Evolutionary conservation across 2,888 invertebrate genomes (phyloP), one percentile per base, ranked within the genome.

Genomic region (Diaprepes abbreviatus): DNA sequence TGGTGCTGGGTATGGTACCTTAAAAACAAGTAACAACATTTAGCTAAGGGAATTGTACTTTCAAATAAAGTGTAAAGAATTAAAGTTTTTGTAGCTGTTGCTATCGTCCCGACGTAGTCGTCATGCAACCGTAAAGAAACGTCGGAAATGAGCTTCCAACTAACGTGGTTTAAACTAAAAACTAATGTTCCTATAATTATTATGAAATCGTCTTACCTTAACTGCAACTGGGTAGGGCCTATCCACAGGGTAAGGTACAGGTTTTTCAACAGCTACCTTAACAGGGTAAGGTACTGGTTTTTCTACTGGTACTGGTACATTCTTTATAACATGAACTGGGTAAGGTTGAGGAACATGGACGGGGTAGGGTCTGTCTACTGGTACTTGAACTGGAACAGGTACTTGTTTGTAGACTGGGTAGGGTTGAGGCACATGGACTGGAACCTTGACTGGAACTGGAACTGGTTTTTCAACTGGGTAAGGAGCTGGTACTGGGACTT

Each of bases 381-480:
- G 89, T 55, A 90, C 91, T 81, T 92, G 91, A 33, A 92, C 92
- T 74, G 91, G 91, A 59, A 88, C 87, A 57, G 89, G 91, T 66
- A 93, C 88, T 77, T 91, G 89, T 75, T 88, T 88, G 77, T 86
- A 85, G 7, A 93, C 89, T 54, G 92, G 92, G 85, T 91, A 92
- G 72, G 91, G 92, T 82, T 90, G 92, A 75, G 91, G 91, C 2
- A 93, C 89, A 78, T 92, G 92, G 0, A 92, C 91, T 81, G 89
- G 90, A 35, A 92, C 92, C 83, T 92, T 92, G 5, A 92, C 92
- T 74, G 91, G 91, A 80, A 89, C 89, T 79, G 91, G 91, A 78
- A 91, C 89, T 81, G 86, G 90, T 85, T 91, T 92, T 83, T 91
- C 91, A 75, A 92, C 92, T 79, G 93, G 93, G 86, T 93, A 93